phyloP scores from a whole-genome alignment of 2,797 vertebrate species.

The Acrocephalus scirpaceus region DNA sequence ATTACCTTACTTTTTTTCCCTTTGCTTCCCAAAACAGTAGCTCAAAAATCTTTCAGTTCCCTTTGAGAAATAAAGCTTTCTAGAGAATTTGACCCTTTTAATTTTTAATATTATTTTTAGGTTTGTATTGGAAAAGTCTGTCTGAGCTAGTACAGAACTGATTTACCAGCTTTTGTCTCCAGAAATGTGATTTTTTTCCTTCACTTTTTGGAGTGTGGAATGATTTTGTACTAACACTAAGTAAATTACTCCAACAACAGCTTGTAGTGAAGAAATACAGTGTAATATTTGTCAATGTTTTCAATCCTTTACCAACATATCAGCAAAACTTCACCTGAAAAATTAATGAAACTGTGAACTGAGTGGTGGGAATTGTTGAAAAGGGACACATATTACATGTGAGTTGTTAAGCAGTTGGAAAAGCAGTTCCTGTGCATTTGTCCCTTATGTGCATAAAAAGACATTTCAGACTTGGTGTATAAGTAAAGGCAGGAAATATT shows the following conservation, averaged over 20 bases:
- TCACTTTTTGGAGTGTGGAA: not conserved
- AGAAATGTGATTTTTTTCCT: not conserved
- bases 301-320: not conserved
- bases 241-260: not conserved
- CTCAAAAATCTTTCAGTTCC: not conserved
- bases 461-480: not conserved
- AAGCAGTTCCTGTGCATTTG: not conserved
- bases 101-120: not conserved
- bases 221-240: not conserved
- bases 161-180: not conserved
- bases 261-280: not conserved
- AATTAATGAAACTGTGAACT: constrained; percentile 27
- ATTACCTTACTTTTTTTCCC: not conserved
- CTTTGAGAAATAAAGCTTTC: not conserved
- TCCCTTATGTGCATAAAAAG: not conserved
- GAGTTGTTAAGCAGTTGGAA: not conserved
- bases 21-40: not conserved
- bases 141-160: not conserved
- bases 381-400: not conserved
- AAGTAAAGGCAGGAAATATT: not conserved
- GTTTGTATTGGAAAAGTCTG: not conserved
- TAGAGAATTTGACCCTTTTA: not conserved
- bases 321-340: constrained; percentile 40
- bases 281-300: not conserved
- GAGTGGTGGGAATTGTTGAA: constrained; percentile 11